Evolutionary conservation across 1,140 invertebrate genomes (phyloP), one percentile per base, ranked within the genome.

Genomic region (Bombus huntii): DNA sequence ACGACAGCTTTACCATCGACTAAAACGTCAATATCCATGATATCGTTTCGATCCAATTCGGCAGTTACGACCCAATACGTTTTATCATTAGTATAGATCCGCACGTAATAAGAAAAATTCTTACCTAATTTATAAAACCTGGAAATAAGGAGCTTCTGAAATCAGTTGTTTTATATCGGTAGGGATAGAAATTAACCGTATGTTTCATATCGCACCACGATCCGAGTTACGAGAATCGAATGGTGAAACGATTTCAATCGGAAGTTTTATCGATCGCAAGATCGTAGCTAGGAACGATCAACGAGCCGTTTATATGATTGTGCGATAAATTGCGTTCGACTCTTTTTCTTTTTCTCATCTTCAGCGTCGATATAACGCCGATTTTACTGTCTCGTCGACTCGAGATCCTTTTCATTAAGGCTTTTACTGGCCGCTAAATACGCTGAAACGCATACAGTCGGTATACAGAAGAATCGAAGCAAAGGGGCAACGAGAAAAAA

Each of bases 351-450:
- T 31, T 37, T 22, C 28, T 42, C 28, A 4, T 39, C 25, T 13
- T 68, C 68, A 31, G 73, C 80, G 81, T 88, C 92, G 90, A 92
- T 93, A 87, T 86, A 91, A 90, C 25, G 28, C 84, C 78, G 86
- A 90, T 89, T 93, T 93, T 93, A 93, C 87, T 92, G 92, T 89
- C 88, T 77, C 87, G 85, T 89, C 80, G 88, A 88, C 87, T 87
- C 86, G 88, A 88, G 90, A 87, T 89, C 89, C 88, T 88, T 92
- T 93, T 93, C 91, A 93, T 92, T 92, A 93, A 88, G 89, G 87
- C 87, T 88, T 93, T 93, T 93, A 93, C 90, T 93, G 87, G 87
- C 88, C 76, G 89, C 92, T 93, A 93, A 93, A 93, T 93, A 93
- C 92, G 89, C 59, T 76, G 89, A 90, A 87, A 77, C 85, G 83